phyloP scores from a whole-genome alignment of 2,888 invertebrate species.

The Fragum fragum region DNA sequence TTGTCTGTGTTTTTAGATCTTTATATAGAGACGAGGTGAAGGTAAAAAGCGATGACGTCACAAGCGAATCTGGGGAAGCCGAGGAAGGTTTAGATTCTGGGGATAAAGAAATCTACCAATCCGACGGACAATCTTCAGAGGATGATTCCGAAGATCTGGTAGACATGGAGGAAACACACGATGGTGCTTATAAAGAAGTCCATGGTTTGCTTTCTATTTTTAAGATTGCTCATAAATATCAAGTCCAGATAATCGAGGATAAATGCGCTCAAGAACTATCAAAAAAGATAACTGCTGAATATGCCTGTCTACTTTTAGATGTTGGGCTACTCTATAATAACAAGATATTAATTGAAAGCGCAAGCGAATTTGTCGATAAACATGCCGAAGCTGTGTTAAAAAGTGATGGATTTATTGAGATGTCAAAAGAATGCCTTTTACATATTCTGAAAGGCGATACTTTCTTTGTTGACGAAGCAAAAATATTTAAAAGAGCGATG shows the following conservation, averaged over 20 bases:
- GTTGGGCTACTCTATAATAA: conserved; percentile 41
- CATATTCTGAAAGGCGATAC: conserved; percentile 43
- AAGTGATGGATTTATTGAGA: conserved; percentile 36
- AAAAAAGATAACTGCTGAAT: conserved; percentile 3
- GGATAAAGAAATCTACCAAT: neutral
- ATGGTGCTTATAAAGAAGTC: neutral
- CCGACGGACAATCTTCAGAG: neutral
- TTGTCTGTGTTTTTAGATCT: neutral
- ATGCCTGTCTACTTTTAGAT: conserved; percentile 40
- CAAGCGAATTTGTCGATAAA: conserved; percentile 41
- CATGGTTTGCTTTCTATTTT: neutral
- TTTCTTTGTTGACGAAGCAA: conserved; percentile 31
- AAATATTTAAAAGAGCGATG: conserved; percentile 29
- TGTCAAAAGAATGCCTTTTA: conserved; percentile 27
- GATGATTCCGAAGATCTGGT: neutral
- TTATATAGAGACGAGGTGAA: neutral
- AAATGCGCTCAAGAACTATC: neutral
- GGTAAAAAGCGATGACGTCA: neutral
- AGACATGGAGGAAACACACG: neutral
- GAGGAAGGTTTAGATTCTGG: neutral
- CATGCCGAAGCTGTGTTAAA: conserved; percentile 38
- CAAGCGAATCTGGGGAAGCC: neutral
- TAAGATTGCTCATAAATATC: conserved; percentile 6
- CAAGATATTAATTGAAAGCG: conserved; percentile 20
- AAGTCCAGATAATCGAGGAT: neutral